Conservation (phyloP, 2,113 vertebrate genomes). For the Picathartes gymnocephalus region DNA sequence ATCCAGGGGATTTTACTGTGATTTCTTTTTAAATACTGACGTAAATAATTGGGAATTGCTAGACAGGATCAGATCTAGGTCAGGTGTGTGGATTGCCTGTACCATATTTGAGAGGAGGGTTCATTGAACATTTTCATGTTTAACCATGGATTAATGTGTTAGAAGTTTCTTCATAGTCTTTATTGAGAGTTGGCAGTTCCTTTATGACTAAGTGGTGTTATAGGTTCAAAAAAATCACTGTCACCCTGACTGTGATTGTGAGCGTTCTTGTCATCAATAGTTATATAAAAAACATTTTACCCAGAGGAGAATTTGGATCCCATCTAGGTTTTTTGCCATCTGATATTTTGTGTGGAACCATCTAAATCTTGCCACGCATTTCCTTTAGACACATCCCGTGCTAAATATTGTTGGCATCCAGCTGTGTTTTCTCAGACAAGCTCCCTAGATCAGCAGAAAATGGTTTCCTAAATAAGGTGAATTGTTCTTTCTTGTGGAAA, state of each 20-base stretch:
- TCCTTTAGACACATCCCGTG: neutral
- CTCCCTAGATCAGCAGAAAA: conserved; percentile 37
- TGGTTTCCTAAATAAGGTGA: conserved; percentile 3
- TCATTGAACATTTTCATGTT: neutral
- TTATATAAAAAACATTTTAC: neutral
- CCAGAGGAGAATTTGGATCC: neutral
- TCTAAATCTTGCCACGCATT: neutral
- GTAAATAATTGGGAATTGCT: neutral
- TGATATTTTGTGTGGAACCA: neutral
- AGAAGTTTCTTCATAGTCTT: neutral
- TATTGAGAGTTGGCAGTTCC: neutral
- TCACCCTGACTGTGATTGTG: neutral
- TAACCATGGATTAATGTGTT: neutral
- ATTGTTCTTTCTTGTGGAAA: conserved; percentile 32
- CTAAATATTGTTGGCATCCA: conserved; percentile 30
- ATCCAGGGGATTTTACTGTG: neutral
- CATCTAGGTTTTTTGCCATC: neutral
- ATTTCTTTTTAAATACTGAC: neutral
- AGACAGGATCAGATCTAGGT: neutral
- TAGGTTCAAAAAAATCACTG: neutral
- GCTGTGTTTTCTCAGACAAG: conserved; percentile 27
- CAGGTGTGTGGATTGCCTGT: neutral
- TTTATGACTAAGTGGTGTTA: neutral
- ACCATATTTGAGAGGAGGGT: neutral
- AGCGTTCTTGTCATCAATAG: neutral